Base-by-base conservation (phyloP, 2,888 invertebrate species). In the Lepeophtheirus nordmannii region DNA sequence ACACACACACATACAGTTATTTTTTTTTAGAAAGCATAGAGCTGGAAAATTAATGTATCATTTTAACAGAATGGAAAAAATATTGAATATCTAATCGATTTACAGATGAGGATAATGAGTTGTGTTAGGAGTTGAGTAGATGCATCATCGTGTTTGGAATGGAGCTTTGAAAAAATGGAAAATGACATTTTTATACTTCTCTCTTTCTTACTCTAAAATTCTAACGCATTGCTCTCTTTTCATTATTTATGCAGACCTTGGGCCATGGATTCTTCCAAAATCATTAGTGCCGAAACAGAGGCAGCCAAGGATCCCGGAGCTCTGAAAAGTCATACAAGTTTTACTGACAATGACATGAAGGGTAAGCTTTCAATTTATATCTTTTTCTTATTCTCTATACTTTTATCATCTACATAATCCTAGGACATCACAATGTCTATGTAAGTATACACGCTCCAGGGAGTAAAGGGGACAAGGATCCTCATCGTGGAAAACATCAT, bases 261-360 rank as follows among this genome's bases (percentile, higher is more conserved):
- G 80, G 78, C 77, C 69, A 82, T 83, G 82, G 75, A 75, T 65
- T 65, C 67, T n/a, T 70, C 72, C 22, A 69, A 70, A n/a, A 46
- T 46, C 2, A 46, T 46, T 17, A 75, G 77, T 65, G 79, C 77
- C 68, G 83, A 83, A 73, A 88, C 88, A 72, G 90, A 89, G 76
- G 88, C 88, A 17, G 85, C 90, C 1, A 87, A 83, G 72, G 90
- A 91, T 77, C 90, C 90, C 22, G 87, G 88, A 68, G 87, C 85
- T 67, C 82, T 85, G 72, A 85, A 87, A 73, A 82, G 81, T 67
- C 82, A 83, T 73, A 86, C 84, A 75, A 83, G 85, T 73, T 89
- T 86, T 76, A 87, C 89, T 67, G 89, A 90, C 75, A 84, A 85
- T 74, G 90, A 91, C 77, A 89, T 86, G 75, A 88, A 89, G 83